Conservation (phyloP, 2,113 vertebrate species). For the Corythornis madagascariensis region DNA sequence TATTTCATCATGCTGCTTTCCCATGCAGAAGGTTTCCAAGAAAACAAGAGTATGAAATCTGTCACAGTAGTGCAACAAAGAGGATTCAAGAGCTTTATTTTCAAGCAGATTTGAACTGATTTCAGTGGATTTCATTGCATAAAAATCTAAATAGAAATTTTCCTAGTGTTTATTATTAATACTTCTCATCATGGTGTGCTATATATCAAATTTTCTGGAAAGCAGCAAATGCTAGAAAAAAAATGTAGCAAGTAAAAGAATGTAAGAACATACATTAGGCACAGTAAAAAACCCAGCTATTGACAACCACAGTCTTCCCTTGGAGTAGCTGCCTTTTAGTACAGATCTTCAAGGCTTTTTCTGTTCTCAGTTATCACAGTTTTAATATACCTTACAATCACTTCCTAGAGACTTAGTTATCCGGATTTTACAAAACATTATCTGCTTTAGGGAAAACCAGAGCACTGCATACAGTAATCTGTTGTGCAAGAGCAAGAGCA, state of each 20-base stretch:
- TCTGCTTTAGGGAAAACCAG: conserved; percentile 56
- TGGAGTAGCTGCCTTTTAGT: neutral
- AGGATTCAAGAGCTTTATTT: neutral
- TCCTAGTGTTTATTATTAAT: neutral
- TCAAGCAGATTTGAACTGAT: neutral
- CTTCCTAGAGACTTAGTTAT: conserved; percentile 48
- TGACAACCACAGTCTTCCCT: neutral
- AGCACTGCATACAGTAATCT: conserved; percentile 54
- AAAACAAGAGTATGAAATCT: neutral
- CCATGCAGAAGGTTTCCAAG: neutral
- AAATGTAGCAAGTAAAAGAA: neutral
- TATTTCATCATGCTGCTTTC: conserved; percentile 16
- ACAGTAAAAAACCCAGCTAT: neutral
- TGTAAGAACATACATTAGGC: neutral
- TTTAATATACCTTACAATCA: conserved; percentile 44
- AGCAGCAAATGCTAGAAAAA: neutral
- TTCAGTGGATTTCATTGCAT: neutral
- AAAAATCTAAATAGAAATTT: neutral
- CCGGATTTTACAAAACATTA: conserved; percentile 46
- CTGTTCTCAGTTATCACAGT: neutral
- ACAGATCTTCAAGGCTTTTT: neutral
- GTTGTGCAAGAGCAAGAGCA: conserved; percentile 50
- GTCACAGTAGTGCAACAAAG: conserved; percentile 16
- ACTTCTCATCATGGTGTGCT: neutral
- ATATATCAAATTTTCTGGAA: neutral